Evolutionary conservation across 1,140 invertebrate genomes (phyloP).

Genomic region (Drosophila pectinifera): DNA sequence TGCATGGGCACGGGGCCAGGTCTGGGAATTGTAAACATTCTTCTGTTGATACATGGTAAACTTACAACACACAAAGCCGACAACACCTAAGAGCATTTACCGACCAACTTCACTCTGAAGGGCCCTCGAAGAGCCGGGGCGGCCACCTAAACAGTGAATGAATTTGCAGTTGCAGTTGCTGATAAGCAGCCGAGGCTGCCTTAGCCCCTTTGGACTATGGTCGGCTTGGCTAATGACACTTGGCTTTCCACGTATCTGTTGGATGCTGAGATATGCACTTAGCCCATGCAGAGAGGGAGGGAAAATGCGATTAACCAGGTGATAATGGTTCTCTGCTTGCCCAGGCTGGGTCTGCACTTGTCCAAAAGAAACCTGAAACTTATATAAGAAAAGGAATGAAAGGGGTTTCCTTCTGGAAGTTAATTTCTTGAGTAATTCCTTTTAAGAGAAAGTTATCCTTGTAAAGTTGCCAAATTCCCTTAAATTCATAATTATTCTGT

Average conservation of each 20-base stretch:
- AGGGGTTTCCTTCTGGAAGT: no score
- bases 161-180: slow-evolving; percentile 29
- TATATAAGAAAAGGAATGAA: no score
- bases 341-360: neutral
- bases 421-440: no score
- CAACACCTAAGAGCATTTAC: slow-evolving; percentile 27
- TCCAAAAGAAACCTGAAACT: neutral
- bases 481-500: neutral
- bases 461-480: no score
- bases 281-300: neutral
- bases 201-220: slow-evolving; percentile 6
- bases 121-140: slow-evolving; percentile 12
- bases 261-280: slow-evolving; percentile 2
- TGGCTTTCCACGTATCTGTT: slow-evolving; percentile 3
- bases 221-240: slow-evolving; percentile 23
- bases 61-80: slow-evolving; percentile 34
- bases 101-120: slow-evolving; percentile 26
- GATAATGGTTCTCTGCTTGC: slow-evolving; percentile 8
- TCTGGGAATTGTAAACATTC: slow-evolving; percentile 48
- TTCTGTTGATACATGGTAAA: slow-evolving; percentile 36
- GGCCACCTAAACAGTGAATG: slow-evolving; percentile 23
- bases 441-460: no score
- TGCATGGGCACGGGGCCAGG: slow-evolving; percentile 21
- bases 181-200: slow-evolving; percentile 23
- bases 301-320: slow-evolving; percentile 1